A percentile compares a stretch with the other conserved stretches of the same genome.
These are phyloP conservation scores for Pseudoatta argentina DNA, from an alignment of 1,140 invertebrate species.

Conservation along the genomic window DNA sequence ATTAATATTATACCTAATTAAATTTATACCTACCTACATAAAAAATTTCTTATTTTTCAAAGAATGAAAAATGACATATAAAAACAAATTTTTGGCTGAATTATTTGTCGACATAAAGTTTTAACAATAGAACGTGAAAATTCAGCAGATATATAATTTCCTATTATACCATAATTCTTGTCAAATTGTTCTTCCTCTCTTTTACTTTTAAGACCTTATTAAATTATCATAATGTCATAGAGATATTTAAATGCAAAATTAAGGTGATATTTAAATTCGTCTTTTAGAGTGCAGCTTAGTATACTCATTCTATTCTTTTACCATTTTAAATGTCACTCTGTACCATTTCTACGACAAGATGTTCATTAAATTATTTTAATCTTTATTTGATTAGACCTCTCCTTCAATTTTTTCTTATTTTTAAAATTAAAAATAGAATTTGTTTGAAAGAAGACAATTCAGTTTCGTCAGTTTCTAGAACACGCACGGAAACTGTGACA, in stretches of 20 bases:
- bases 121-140: not conserved
- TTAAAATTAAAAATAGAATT: conserved; percentile 18
- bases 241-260: conserved; percentile 10
- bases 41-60: not conserved
- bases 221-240: not conserved
- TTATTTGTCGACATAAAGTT: not conserved
- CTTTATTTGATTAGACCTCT: not conserved
- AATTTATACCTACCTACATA: conserved; percentile 6
- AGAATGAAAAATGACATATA: not conserved
- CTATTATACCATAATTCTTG: not conserved
- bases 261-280: not conserved
- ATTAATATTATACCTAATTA: conserved; percentile 1
- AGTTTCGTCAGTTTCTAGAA: conserved; percentile 20
- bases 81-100: not conserved
- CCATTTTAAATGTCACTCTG: not conserved
- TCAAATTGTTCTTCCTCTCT: not conserved
- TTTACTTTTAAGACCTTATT: not conserved
- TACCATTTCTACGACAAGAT: not conserved
- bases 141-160: not conserved
- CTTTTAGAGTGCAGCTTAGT: not conserved
- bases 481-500: conserved; percentile 37
- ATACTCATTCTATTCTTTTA: not conserved
- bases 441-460: conserved; percentile 27
- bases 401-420: not conserved
- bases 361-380: conserved; percentile 9